Percentiles rank a stretch among this genome's conserved stretches.
These are phyloP conservation scores for Ectemnius cavifrons DNA, from an alignment of 2,888 invertebrate species.

Conservation along the genomic window DNA sequence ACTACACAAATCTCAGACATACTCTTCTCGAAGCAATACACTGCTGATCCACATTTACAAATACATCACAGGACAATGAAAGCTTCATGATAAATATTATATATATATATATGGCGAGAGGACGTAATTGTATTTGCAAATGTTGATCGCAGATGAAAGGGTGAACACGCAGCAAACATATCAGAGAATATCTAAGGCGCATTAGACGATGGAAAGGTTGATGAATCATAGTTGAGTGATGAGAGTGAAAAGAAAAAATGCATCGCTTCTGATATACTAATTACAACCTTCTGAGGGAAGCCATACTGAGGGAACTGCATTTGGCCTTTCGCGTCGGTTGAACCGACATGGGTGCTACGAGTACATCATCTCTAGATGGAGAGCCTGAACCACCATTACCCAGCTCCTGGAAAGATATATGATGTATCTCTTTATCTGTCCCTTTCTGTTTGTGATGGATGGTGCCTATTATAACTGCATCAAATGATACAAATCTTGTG, in stretches of 20 bases:
- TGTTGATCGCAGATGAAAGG: constrained; percentile 23
- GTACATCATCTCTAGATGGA: constrained; percentile 81
- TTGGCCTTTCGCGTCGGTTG: constrained; percentile 90
- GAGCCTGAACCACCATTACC: constrained; percentile 81
- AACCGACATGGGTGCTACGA: constrained; percentile 89
- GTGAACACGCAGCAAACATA: constrained; percentile 25
- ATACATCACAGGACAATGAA: constrained; percentile 13
- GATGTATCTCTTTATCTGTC: constrained; percentile 44
- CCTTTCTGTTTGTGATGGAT: constrained; percentile 16
- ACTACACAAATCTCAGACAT: constrained; percentile 9
- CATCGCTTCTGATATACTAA: constrained; percentile 51
- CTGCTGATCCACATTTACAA: constrained; percentile 33
- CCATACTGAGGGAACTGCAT: constrained; percentile 83
- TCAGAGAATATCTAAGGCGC: constrained; percentile 36
- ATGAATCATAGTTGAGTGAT: constrained; percentile 43
- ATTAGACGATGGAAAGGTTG: constrained; percentile 34
- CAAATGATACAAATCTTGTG: constrained; percentile 8
- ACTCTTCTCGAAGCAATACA: constrained; percentile 18
- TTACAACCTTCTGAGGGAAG: constrained; percentile 86
- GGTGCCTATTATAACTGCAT: constrained; percentile 11
- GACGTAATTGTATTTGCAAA: constrained; percentile 31
- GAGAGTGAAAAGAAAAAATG: constrained; percentile 38
- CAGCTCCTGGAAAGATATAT: constrained; percentile 83
- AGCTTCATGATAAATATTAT: constrained; percentile 13
- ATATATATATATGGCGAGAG: constrained; percentile 20